A percentile compares a stretch with the other conserved stretches of the same genome.
These are phyloP conservation scores for Calidris pugnax DNA, from an alignment of 2,113 vertebrate species.

Conservation along the genomic window DNA sequence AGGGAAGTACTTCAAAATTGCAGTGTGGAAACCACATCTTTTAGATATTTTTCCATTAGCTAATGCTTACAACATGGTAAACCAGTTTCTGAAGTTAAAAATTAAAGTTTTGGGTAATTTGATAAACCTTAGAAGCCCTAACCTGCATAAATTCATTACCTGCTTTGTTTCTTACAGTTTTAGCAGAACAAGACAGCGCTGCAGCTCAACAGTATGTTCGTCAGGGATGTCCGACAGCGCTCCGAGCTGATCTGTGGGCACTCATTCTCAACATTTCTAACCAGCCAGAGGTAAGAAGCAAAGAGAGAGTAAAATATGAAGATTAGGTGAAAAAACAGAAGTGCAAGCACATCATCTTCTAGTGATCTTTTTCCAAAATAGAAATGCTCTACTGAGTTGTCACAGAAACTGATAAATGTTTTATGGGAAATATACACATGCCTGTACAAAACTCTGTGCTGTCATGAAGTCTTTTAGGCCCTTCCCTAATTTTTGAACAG, in stretches of 20 bases:
- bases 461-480: background rate
- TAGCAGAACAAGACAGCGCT: conserved; percentile 89
- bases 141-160: background rate
- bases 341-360: background rate
- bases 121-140: background rate
- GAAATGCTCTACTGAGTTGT: background rate
- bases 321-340: background rate
- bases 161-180: conserved; percentile 75
- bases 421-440: background rate
- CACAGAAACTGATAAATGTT: background rate
- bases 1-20: background rate
- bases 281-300: conserved; percentile 86
- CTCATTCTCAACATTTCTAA: conserved; percentile 91
- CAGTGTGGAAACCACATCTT: background rate
- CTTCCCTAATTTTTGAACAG: background rate
- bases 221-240: conserved; percentile 91
- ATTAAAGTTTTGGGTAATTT: background rate
- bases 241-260: conserved; percentile 91
- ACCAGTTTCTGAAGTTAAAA: background rate
- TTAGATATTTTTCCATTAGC: background rate
- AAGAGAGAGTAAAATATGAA: background rate
- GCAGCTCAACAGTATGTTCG: conserved; percentile 94
- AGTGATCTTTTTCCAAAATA: background rate
- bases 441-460: background rate
- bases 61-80: background rate